These are phyloP conservation scores for Glossosoma conforme DNA, from an alignment of 1,140 invertebrate genomes.

Conservation along the genomic window DNA sequence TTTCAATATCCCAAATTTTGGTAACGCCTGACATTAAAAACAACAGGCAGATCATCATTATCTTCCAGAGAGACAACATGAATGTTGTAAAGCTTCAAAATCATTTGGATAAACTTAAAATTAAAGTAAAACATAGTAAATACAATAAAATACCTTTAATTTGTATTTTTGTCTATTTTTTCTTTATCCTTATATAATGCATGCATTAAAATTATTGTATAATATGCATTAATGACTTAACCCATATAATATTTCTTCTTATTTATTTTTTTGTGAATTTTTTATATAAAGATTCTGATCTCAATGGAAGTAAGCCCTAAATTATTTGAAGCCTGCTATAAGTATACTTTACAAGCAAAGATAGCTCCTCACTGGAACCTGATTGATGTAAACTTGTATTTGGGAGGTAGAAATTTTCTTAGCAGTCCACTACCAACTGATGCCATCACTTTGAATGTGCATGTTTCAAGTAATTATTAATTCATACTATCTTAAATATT, in stretches of 20 bases:
- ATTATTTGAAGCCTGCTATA: slow-evolving; percentile 41
- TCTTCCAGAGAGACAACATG: slow-evolving; percentile 40
- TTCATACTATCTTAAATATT: too few species aligned
- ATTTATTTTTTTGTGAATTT: too few species aligned
- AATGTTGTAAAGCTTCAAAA: slow-evolving; percentile 40
- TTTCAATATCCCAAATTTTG: slow-evolving; percentile 42
- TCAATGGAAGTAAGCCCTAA: slow-evolving; percentile 35
- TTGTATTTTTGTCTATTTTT: too few species aligned
- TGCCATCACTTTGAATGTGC: slow-evolving; percentile 38
- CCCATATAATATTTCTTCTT: too few species aligned
- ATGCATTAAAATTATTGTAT: too few species aligned
- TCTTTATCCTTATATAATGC: too few species aligned
- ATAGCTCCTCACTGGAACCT: slow-evolving; percentile 47
- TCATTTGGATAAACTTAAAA: slow-evolving; percentile 38
- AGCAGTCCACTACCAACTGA: slow-evolving; percentile 35
- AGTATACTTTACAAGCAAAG: slow-evolving; percentile 44
- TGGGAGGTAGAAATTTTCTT: slow-evolving; percentile 47
- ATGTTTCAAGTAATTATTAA: slow-evolving; percentile 36
- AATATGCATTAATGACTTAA: too few species aligned
- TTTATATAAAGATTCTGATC: slow-evolving; percentile 37
- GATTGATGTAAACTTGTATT: slow-evolving; percentile 38
- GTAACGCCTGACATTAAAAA: slow-evolving; percentile 41
- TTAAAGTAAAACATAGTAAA: slow-evolving; percentile 35
- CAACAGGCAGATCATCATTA: slow-evolving; percentile 39
- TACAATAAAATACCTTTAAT: too few species aligned